Base-by-base conservation (phyloP, 1,140 invertebrate species). In the Bombus breviceps region DNA sequence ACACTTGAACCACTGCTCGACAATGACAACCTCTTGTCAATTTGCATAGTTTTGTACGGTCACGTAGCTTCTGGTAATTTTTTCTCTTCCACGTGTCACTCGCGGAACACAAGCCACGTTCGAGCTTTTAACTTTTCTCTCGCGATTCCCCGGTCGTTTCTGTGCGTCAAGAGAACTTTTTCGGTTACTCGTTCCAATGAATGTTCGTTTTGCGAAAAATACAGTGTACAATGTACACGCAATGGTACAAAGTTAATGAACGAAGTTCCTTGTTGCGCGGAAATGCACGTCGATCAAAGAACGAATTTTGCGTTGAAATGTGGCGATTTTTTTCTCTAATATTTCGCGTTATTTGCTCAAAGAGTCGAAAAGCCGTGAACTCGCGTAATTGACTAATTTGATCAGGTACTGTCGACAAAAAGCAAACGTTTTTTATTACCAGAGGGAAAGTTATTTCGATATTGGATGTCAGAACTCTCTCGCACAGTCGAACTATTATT, bases 31-130 rank as follows among this genome's bases (percentile, higher is more conserved):
- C 25, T 53, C 25, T 22, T 28, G 47, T 3, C 15, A 10, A 81
- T 81, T 59, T 81, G 69, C 68, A 73, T 81, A 62, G 39, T 81
- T 81, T 62, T 34, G 47, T 25, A 47, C 79, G n/a, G 47, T 41
- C 28, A 39, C n/a, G 68, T 34, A 68, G 62, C 28, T 32, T 2
- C 28, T 28, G 4, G 66, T 59, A 81, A 62, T 73, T 73, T 43
- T 53, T 73, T 18, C 37, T 37, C 10, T 32, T 47, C 8, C 12
- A 13, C 1, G 59, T 22, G 32, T 39, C 43, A 41, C 41, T 68
- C 64, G 37, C 28, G 25, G 9, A 69, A 32, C 47, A 8, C 37
- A 6, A 43, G 10, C 18, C 41, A 5, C 28, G 68, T 62, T 81
- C 6, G 12, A 43, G 53, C 37, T 62, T 81, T 73, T 43, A 81